These are phyloP conservation scores for Stegastes partitus DNA, from an alignment of 2,113 vertebrate species.

Conservation along the genomic window DNA sequence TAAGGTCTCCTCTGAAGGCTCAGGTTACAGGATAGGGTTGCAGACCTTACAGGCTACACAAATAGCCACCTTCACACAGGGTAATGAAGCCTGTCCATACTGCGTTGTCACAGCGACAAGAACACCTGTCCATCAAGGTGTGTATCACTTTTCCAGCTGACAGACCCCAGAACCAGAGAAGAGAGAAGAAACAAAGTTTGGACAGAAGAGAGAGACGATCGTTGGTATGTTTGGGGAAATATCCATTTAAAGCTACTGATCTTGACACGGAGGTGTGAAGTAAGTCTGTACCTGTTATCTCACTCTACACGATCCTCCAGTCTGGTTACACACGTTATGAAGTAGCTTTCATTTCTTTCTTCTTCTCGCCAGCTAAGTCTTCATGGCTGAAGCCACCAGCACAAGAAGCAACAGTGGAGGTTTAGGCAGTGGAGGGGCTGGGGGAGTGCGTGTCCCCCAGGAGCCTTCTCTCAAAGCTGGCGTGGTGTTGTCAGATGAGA, in stretches of 20 bases:
- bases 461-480: constrained; percentile 74
- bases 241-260: constrained; percentile 9
- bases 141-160: constrained; percentile 64
- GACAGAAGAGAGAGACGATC: neutral
- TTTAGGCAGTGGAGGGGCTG: constrained; percentile 44
- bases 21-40: constrained; percentile 72
- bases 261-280: constrained; percentile 11
- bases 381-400: constrained; percentile 67
- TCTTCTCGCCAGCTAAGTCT: constrained; percentile 7
- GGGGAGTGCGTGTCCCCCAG: constrained; percentile 62
- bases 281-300: constrained; percentile 26
- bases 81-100: constrained; percentile 23
- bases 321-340: neutral
- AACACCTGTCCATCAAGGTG: constrained; percentile 20
- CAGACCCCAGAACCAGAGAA: constrained; percentile 12
- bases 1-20: constrained; percentile 40
- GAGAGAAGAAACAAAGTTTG: constrained; percentile 9
- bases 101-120: constrained; percentile 30
- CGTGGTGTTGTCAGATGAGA: constrained; percentile 80
- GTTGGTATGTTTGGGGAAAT: neutral
- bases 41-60: constrained; percentile 51
- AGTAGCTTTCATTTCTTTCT: neutral
- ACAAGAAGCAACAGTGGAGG: constrained; percentile 40
- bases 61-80: constrained; percentile 18
- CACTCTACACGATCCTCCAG: neutral